Percentiles rank a stretch among this genome's conserved stretches.
phyloP scores from a whole-genome alignment of 1,140 invertebrate genomes.

The Diachasmimorpha longicaudata region DNA sequence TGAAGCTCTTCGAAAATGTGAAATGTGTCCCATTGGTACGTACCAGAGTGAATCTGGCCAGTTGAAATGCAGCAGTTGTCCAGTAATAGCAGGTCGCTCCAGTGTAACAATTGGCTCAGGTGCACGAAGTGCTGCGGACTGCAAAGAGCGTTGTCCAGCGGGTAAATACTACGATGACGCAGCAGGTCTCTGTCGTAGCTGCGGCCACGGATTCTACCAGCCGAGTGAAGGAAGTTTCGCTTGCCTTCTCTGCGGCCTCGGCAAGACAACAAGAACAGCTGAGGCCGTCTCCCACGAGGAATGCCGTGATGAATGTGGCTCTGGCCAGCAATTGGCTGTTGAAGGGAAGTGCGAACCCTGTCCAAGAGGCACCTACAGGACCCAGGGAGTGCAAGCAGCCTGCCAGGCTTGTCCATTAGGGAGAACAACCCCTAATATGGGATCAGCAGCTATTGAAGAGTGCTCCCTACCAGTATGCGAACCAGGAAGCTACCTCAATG shows the following conservation, averaged over 20 bases:
- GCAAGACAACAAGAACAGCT: conserved; percentile 90
- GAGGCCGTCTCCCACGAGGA: conserved; percentile 88
- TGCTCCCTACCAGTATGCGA: conserved; percentile 90
- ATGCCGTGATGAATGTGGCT: conserved; percentile 89
- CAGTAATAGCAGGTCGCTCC: conserved; percentile 82
- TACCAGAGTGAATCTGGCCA: conserved; percentile 96
- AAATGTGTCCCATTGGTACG: conserved; percentile 84
- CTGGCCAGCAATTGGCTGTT: conserved; percentile 84
- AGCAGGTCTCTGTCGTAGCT: conserved; percentile 84
- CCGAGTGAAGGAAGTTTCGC: conserved; percentile 89
- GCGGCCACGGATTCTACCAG: conserved; percentile 94
- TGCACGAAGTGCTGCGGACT: conserved; percentile 85
- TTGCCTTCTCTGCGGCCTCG: conserved; percentile 87
- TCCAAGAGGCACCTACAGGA: conserved; percentile 87
- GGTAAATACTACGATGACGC: conserved; percentile 91
- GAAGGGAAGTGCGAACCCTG: conserved; percentile 94
- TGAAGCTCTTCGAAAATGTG: conserved; percentile 75
- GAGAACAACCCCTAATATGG: conserved; percentile 84
- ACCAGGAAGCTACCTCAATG: conserved; percentile 85
- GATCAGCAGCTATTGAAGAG: conserved; percentile 84
- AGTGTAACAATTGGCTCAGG: conserved; percentile 87
- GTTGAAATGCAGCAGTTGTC: conserved; percentile 85
- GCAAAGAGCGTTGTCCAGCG: conserved; percentile 90
- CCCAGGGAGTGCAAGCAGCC: conserved; percentile 84
- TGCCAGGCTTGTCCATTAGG: conserved; percentile 89